Evolutionary conservation across 1,140 invertebrate genomes (phyloP).

Genomic region (Cotesia typhae): DNA sequence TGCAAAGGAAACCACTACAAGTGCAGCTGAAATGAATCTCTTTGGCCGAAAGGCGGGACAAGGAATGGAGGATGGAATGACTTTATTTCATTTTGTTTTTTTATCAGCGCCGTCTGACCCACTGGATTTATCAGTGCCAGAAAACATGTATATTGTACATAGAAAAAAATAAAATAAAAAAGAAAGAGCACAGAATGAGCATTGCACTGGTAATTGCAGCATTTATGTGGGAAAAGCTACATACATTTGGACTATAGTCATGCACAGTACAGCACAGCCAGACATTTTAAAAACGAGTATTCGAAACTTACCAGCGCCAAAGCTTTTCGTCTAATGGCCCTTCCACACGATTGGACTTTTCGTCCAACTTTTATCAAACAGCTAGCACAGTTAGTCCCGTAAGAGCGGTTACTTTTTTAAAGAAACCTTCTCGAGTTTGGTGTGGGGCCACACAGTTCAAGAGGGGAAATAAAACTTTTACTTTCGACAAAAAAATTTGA

Average conservation of each 20-base stretch:
- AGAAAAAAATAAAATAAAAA: too few relatives aligned
- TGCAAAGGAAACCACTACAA: not conserved
- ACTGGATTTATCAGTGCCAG: conserved; percentile 14
- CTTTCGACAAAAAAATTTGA: not conserved
- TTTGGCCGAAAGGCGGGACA: not conserved
- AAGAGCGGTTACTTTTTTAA: conserved; percentile 4
- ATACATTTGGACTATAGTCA: not conserved
- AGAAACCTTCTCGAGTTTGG: conserved; percentile 15
- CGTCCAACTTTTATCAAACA: conserved; percentile 41
- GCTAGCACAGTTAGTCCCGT: conserved; percentile 4
- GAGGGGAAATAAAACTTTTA: not conserved
- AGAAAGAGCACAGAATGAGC: not conserved
- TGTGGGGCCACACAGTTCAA: not conserved
- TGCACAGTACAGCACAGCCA: too few relatives aligned
- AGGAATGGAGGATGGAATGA: not conserved
- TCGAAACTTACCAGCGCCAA: not conserved
- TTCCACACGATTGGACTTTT: conserved; percentile 40
- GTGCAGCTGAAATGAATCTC: conserved; percentile 15
- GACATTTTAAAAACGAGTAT: conserved; percentile 19
- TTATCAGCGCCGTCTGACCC: not conserved
- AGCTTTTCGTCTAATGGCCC: conserved; percentile 38
- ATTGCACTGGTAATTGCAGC: conserved; percentile 15
- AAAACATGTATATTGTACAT: not conserved
- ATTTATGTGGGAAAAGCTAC: conserved; percentile 21
- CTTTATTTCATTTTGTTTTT: not conserved